phyloP scores from a whole-genome alignment of 2,113 vertebrate genomes.

The Rhinolophus ferrumequinum region DNA sequence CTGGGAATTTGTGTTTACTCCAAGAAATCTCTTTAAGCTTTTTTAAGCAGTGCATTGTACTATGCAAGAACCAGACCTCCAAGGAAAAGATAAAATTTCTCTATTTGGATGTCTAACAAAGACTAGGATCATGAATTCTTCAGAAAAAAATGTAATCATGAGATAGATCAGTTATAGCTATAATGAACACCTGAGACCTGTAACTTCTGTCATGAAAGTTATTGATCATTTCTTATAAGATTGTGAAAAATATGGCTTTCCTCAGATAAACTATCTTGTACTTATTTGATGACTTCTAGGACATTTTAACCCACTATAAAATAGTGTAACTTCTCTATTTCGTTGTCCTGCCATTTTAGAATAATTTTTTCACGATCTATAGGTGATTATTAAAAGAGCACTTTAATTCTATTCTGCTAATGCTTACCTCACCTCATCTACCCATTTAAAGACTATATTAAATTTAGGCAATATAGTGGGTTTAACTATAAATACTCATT shows the following conservation, averaged over 20 bases:
- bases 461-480: background rate
- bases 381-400: conserved; percentile 11
- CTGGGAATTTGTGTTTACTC: conserved; percentile 62
- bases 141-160: conserved; percentile 72
- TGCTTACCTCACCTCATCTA: background rate
- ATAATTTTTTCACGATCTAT: background rate
- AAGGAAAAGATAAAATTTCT: conserved; percentile 76
- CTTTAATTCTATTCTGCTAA: background rate
- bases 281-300: conserved; percentile 62
- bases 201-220: conserved; percentile 67
- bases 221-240: conserved; percentile 55
- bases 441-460: background rate
- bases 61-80: conserved; percentile 64
- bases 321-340: background rate
- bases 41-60: conserved; percentile 63
- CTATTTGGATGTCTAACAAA: conserved; percentile 73
- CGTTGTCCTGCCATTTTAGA: background rate
- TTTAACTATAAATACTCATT: background rate
- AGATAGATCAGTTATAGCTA: conserved; percentile 62
- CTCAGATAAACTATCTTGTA: background rate
- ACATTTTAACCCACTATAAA: conserved; percentile 36
- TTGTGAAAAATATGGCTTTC: conserved; percentile 56
- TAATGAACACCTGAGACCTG: conserved; percentile 75
- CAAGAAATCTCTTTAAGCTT: conserved; percentile 63
- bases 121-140: conserved; percentile 53